Conservation (phyloP, 2,113 vertebrate genomes). For the Dasyornis broadbenti region DNA sequence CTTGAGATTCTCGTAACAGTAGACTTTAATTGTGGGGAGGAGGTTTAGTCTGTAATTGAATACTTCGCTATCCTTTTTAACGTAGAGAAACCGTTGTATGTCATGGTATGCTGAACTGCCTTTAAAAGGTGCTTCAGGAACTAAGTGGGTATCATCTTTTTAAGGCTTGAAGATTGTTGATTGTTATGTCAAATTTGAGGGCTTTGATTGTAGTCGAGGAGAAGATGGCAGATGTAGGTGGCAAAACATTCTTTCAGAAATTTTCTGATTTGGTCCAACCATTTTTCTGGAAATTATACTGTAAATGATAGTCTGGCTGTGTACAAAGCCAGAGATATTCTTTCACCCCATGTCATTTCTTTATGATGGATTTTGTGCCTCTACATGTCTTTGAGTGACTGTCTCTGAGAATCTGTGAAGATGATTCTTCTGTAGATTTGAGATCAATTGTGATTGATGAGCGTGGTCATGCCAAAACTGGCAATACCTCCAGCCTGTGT, state of each 20-base stretch:
- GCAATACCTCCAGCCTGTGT: neutral
- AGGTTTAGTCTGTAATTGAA: neutral
- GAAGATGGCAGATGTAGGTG: neutral
- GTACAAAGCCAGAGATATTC: neutral
- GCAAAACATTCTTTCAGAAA: neutral
- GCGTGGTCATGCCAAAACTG: neutral
- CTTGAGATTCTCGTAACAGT: neutral
- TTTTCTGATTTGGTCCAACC: neutral
- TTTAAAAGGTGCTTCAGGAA: neutral
- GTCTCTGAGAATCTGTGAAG: neutral
- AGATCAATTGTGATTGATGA: neutral
- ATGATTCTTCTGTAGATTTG: neutral
- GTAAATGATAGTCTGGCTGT: neutral
- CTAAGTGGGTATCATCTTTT: neutral
- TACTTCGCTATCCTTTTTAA: neutral
- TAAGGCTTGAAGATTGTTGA: neutral
- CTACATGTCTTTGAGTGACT: neutral
- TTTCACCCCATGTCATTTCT: neutral
- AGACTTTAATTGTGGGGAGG: neutral
- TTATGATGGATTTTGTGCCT: neutral
- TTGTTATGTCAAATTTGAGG: neutral
- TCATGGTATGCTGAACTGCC: neutral
- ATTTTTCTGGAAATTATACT: neutral
- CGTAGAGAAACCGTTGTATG: neutral
- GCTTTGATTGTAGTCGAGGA: neutral